phyloP scores from a whole-genome alignment of 2,888 invertebrate genomes.

The Anagyrus pseudococci region DNA sequence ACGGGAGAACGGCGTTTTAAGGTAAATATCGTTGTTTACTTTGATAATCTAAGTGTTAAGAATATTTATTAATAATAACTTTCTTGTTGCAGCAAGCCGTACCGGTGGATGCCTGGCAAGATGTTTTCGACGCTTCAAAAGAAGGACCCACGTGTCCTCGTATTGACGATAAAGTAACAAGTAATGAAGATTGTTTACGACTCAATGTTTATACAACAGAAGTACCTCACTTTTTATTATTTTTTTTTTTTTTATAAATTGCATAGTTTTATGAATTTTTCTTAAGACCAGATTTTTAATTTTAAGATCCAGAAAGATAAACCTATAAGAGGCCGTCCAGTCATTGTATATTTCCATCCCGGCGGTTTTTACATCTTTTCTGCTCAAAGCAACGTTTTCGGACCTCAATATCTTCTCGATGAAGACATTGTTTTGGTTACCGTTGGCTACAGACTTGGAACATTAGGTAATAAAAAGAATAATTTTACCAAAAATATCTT shows the following conservation, averaged over 20 bases:
- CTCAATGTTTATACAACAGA: slow-evolving; percentile 68
- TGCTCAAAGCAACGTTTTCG: slow-evolving; percentile 65
- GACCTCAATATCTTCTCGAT: slow-evolving; percentile 52
- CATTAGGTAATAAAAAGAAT: slow-evolving; percentile 48
- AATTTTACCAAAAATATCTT: neutral
- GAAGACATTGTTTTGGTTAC: slow-evolving; percentile 54
- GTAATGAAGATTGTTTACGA: slow-evolving; percentile 70
- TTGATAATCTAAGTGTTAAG: neutral
- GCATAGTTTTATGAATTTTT: neutral
- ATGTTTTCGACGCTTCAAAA: slow-evolving; percentile 64
- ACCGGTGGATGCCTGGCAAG: slow-evolving; percentile 63
- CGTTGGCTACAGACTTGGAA: slow-evolving; percentile 53
- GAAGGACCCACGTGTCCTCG: slow-evolving; percentile 69
- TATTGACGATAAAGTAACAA: slow-evolving; percentile 49
- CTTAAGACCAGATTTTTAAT: neutral
- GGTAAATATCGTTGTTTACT: slow-evolving; percentile 35
- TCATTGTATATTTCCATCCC: slow-evolving; percentile 73
- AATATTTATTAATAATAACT: neutral
- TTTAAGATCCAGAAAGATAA: too few species aligned
- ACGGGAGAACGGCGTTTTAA: slow-evolving; percentile 46
- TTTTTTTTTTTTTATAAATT: too few species aligned
- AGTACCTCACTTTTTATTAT: slow-evolving; percentile 45
- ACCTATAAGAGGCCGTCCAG: slow-evolving; percentile 64
- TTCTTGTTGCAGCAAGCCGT: slow-evolving; percentile 62
- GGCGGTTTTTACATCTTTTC: slow-evolving; percentile 71